Conservation (phyloP, 2,797 vertebrate genomes). For the Enteromius treurensis region DNA sequence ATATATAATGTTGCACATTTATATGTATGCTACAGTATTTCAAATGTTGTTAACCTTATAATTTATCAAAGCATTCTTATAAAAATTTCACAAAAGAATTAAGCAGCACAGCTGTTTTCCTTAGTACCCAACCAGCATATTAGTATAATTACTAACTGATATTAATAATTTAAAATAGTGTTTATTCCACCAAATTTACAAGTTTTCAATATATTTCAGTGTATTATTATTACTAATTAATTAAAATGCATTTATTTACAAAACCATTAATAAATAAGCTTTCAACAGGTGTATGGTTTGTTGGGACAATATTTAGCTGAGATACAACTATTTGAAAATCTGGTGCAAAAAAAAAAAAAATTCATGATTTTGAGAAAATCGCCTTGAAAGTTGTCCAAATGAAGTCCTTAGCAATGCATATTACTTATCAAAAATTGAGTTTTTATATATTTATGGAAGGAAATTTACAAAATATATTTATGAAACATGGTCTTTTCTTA, state of each 20-base stretch:
- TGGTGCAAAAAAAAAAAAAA: too few relatives aligned
- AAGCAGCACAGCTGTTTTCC: background rate
- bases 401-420: too few relatives aligned
- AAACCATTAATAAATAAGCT: too few relatives aligned
- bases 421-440: too few relatives aligned
- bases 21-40: background rate
- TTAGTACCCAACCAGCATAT: background rate
- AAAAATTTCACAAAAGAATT: background rate
- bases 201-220: background rate
- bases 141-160: background rate
- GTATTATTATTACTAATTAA: background rate
- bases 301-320: too few relatives aligned
- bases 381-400: too few relatives aligned
- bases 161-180: background rate
- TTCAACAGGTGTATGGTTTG: too few relatives aligned
- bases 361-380: too few relatives aligned
- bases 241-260: background rate
- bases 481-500: too few relatives aligned
- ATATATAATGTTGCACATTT: background rate
- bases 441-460: too few relatives aligned
- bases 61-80: background rate
- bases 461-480: too few relatives aligned
- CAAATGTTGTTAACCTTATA: background rate
- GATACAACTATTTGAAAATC: too few relatives aligned
- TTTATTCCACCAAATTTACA: background rate